These are phyloP conservation scores for Tetrao urogallus DNA, from an alignment of 2,113 vertebrate species.

Conservation along the genomic window DNA sequence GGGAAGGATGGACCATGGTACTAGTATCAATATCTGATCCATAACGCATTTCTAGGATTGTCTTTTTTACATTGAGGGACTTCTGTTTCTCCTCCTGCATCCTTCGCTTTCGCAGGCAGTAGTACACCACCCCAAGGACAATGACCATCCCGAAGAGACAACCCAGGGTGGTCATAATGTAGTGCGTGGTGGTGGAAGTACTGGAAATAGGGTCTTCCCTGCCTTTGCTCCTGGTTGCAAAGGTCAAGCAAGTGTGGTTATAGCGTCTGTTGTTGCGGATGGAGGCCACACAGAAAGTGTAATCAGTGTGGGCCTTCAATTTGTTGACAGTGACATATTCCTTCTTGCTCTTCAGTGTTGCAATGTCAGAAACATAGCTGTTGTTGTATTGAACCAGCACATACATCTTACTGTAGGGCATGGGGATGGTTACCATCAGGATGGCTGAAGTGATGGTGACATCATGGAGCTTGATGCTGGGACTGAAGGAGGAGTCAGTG, in stretches of 20 bases:
- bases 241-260: slow-evolving; percentile 95
- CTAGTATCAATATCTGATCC: slow-evolving; percentile 93
- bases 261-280: slow-evolving; percentile 91
- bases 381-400: slow-evolving; percentile 94
- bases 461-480: slow-evolving; percentile 89
- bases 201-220: slow-evolving; percentile 82
- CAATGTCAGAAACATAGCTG: slow-evolving; percentile 87
- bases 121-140: slow-evolving; percentile 95
- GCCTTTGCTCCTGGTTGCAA: slow-evolving; percentile 86
- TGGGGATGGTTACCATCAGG: slow-evolving; percentile 91
- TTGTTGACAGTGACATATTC: slow-evolving; percentile 87
- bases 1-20: slow-evolving; percentile 83
- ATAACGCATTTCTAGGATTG: slow-evolving; percentile 97
- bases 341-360: slow-evolving; percentile 90
- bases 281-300: slow-evolving; percentile 94
- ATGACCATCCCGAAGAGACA: slow-evolving; percentile 99
- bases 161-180: slow-evolving; percentile 98
- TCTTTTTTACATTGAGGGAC: slow-evolving; percentile 95
- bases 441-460: slow-evolving; percentile 88
- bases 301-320: slow-evolving; percentile 91
- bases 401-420: slow-evolving; percentile 96
- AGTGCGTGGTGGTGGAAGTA: slow-evolving; percentile 95
- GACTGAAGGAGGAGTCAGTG: slow-evolving; percentile 83
- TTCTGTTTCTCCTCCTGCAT: slow-evolving; percentile 96
- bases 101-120: slow-evolving; percentile 90